Evolutionary conservation across 2,113 vertebrate genomes (phyloP).

Genomic region (Apaloderma vittatum): DNA sequence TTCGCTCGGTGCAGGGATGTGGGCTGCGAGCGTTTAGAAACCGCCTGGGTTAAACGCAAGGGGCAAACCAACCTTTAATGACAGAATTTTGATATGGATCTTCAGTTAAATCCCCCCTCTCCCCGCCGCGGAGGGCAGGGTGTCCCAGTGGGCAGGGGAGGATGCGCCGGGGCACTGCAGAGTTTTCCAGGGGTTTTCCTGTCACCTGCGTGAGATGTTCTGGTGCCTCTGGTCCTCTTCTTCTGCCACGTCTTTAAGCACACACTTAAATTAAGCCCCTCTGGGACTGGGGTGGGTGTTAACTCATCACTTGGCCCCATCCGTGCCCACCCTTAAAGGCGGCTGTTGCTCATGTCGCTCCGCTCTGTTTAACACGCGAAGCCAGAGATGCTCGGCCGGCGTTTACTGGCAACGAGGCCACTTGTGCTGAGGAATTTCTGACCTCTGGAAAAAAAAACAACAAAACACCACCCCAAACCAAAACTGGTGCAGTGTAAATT

Average conservation of each 20-base stretch:
- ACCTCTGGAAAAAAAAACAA: background rate
- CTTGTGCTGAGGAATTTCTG: background rate
- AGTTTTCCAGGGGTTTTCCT: rapidly evolving
- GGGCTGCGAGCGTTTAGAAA: background rate
- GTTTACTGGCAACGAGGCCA: background rate
- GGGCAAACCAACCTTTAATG: background rate
- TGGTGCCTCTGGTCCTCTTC: background rate
- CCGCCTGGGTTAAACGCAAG: background rate
- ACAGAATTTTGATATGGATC: background rate
- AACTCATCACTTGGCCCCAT: background rate
- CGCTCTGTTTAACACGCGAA: background rate
- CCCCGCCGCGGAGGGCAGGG: background rate
- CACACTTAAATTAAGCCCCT: background rate
- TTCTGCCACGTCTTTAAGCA: background rate
- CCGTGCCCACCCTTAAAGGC: rapidly evolving
- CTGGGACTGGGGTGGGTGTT: rapidly evolving
- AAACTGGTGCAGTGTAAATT: background rate
- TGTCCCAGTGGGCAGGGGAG: rapidly evolving
- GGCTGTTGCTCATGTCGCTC: background rate
- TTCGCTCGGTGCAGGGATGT: background rate
- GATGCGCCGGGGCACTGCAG: rapidly evolving
- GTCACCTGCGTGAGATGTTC: rapidly evolving
- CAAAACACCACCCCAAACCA: too few species aligned
- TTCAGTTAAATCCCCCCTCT: rapidly evolving
- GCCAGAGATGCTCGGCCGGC: background rate